Conservation (phyloP, 2,888 invertebrate genomes). For the Agriopis marginaria region DNA sequence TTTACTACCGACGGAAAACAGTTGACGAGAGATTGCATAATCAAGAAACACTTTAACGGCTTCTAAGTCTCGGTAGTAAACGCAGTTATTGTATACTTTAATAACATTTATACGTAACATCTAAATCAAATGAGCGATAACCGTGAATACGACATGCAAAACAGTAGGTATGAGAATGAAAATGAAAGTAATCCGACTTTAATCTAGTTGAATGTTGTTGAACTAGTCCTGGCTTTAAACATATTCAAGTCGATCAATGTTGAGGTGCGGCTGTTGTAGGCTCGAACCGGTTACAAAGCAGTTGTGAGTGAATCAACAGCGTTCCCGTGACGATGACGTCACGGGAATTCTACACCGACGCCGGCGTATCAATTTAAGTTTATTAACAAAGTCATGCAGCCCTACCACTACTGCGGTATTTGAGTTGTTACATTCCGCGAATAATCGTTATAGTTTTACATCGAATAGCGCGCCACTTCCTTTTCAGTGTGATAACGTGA, state of each 20-base stretch:
- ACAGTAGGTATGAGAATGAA: conserved; percentile 33
- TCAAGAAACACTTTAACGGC: conserved; percentile 48
- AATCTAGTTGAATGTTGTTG: conserved; percentile 43
- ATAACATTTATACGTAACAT: conserved; percentile 23
- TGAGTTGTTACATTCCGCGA: conserved; percentile 9
- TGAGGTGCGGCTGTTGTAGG: conserved; percentile 39
- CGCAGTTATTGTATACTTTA: conserved; percentile 27
- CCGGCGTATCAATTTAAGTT: conserved; percentile 49
- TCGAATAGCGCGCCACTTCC: not conserved
- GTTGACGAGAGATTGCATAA: conserved; percentile 39
- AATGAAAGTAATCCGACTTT: conserved; percentile 40
- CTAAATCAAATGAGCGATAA: conserved; percentile 17
- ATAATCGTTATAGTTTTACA: not conserved
- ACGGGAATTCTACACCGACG: conserved; percentile 34
- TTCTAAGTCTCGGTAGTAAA: conserved; percentile 43
- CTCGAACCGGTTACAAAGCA: conserved; percentile 45
- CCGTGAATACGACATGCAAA: conserved; percentile 24
- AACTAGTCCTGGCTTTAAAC: conserved; percentile 44
- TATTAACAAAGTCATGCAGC: conserved; percentile 42
- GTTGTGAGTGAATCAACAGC: conserved; percentile 59
- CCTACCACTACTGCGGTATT: conserved; percentile 14
- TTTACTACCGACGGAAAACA: conserved; percentile 34
- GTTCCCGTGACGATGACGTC: conserved; percentile 57
- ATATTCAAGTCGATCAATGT: conserved; percentile 30
- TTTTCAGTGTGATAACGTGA: not conserved